phyloP scores from a whole-genome alignment of 2,888 invertebrate genomes.

The Hecatera dysodea region DNA sequence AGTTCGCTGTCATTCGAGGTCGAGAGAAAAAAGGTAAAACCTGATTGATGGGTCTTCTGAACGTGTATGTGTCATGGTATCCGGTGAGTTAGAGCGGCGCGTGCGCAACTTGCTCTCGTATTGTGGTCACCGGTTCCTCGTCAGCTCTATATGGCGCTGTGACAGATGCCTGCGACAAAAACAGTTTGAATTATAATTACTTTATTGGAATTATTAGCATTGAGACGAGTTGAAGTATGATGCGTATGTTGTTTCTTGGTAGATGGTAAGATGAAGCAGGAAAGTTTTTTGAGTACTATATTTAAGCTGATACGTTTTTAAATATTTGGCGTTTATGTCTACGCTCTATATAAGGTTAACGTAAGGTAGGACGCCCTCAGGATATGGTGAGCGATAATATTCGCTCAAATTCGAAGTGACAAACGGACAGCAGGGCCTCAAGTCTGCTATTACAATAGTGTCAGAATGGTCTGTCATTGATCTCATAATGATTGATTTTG shows the following conservation, averaged over 20 bases:
- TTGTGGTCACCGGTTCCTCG: slow-evolving; percentile 47
- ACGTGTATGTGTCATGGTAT: neutral
- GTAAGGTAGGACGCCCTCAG: neutral
- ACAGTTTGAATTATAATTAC: slow-evolving; percentile 47
- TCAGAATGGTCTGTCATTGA: too few relatives aligned
- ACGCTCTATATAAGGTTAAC: neutral
- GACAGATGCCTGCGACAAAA: slow-evolving; percentile 53
- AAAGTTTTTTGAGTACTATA: neutral
- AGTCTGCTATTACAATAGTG: too few relatives aligned
- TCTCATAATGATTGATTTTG: too few relatives aligned
- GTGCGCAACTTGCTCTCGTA: slow-evolving; percentile 50
- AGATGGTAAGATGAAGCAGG: neutral
- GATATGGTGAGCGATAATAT: too few relatives aligned
- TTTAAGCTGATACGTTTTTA: neutral
- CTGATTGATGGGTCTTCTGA: slow-evolving; percentile 11
- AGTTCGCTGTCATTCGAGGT: neutral
- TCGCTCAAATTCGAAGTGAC: too few relatives aligned
- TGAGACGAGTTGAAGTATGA: slow-evolving; percentile 5
- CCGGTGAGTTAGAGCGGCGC: slow-evolving; percentile 27
- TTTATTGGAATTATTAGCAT: slow-evolving; percentile 54
- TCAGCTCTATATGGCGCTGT: slow-evolving; percentile 31
- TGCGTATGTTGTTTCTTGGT: slow-evolving; percentile 6
- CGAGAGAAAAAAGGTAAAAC: neutral
- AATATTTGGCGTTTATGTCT: neutral
- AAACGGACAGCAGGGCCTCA: too few relatives aligned